Percentiles rank a stretch among this genome's conserved stretches.
Conservation (phyloP, 2,888 invertebrate species). For the Nymphalis c-album region DNA sequence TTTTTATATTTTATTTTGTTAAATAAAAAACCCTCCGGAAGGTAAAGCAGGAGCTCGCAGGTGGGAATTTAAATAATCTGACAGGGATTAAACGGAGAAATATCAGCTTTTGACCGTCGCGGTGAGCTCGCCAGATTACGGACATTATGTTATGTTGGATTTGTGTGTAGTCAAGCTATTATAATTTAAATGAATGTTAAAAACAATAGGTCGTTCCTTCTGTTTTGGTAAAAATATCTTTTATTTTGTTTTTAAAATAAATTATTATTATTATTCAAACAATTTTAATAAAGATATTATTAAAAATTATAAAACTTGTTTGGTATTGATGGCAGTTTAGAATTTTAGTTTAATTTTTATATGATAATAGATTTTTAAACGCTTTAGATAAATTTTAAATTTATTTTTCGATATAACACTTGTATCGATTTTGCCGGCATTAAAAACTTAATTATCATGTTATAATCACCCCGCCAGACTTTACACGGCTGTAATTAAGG, state of each 20-base stretch:
- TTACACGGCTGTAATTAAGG: too few relatives aligned
- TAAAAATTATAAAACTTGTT: too few relatives aligned
- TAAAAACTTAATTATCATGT: too few relatives aligned
- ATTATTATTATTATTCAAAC: not conserved
- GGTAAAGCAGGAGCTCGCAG: constrained; percentile 67
- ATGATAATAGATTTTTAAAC: too few relatives aligned
- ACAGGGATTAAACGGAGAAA: constrained; percentile 81
- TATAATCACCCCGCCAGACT: too few relatives aligned
- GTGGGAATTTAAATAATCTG: constrained; percentile 82
- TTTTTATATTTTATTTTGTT: constrained; percentile 81
- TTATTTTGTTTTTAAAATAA: not conserved
- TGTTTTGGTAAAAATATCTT: constrained; percentile 40
- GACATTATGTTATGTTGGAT: constrained; percentile 67
- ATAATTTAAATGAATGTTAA: constrained; percentile 65
- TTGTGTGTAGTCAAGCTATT: constrained; percentile 59
- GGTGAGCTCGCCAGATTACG: constrained; percentile 63
- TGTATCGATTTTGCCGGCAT: too few relatives aligned
- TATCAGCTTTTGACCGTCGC: constrained; percentile 80
- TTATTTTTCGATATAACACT: too few relatives aligned
- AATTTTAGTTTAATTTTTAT: too few relatives aligned
- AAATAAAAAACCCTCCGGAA: constrained; percentile 68
- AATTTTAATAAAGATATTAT: not conserved
- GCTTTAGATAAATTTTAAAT: too few relatives aligned
- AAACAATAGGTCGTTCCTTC: constrained; percentile 39
- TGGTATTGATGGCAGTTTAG: too few relatives aligned